Conservation (phyloP, 35 echinoderm and acorn worm genomes). For the Stichopus chloronotus region DNA sequence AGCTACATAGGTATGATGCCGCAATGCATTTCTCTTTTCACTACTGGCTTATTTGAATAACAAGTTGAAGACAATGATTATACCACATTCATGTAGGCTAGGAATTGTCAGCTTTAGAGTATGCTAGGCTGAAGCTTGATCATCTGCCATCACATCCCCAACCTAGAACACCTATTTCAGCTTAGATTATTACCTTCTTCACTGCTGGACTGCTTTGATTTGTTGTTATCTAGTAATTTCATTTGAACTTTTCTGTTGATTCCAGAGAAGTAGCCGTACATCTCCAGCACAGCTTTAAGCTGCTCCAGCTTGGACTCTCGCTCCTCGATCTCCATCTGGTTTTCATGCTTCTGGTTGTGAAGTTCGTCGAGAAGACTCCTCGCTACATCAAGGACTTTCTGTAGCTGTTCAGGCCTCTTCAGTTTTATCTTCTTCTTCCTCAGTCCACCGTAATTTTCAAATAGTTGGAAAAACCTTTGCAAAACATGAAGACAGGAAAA, state of each 20-base stretch:
- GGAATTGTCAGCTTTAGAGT: too few species aligned
- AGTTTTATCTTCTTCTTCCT: slow-evolving; percentile 90
- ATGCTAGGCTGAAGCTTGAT: too few species aligned
- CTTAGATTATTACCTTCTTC: slow-evolving; percentile 80
- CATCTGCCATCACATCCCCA: too few species aligned
- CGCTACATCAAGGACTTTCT: slow-evolving; percentile 95
- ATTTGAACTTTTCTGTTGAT: slow-evolving; percentile 98
- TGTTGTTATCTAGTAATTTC: slow-evolving; percentile 79
- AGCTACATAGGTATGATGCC: too few species aligned
- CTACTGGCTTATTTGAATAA: too few species aligned
- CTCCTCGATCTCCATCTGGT: slow-evolving; percentile 87
- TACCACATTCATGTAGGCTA: too few species aligned
- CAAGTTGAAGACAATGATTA: too few species aligned
- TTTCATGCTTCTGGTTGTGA: slow-evolving; percentile 73
- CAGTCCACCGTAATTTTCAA: slow-evolving; percentile 92
- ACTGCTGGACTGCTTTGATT: slow-evolving; percentile 91
- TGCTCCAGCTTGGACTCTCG: slow-evolving; percentile 85
- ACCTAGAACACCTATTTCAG: too few species aligned
- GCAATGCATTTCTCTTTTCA: too few species aligned
- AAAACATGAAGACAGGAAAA: not conserved
- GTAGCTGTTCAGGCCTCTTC: slow-evolving; percentile 90
- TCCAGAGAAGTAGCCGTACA: slow-evolving; percentile 98
- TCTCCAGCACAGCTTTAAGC: slow-evolving; percentile 93
- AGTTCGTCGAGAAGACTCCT: slow-evolving; percentile 87
- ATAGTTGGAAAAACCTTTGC: slow-evolving; percentile 87